Percentiles rank a stretch among this genome's conserved stretches.
These are phyloP conservation scores for Sorex fumeus DNA, from an alignment of 2,113 vertebrate genomes.

Conservation along the genomic window DNA sequence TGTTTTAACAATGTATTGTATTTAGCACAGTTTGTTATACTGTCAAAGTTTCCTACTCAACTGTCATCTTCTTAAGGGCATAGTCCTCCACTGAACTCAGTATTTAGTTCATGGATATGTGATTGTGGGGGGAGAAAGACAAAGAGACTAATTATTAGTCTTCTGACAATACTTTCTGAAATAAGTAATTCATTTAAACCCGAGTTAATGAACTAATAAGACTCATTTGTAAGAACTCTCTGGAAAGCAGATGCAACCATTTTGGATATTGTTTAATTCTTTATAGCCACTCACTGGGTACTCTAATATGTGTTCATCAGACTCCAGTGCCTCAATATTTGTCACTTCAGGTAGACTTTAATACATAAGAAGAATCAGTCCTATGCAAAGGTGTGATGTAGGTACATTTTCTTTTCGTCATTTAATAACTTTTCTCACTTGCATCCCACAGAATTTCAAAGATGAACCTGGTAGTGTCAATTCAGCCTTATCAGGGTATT, in stretches of 20 bases:
- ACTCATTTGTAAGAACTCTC: background rate
- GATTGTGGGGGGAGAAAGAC: background rate
- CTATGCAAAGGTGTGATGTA: background rate
- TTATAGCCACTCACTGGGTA: constrained; percentile 5
- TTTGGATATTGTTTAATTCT: background rate
- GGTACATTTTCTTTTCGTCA: background rate
- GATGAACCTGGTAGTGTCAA: background rate
- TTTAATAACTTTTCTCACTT: background rate
- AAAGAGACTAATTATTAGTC: background rate
- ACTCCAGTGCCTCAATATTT: background rate
- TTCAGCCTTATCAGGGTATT: background rate
- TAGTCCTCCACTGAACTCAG: constrained; percentile 21
- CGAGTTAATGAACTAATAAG: constrained; percentile 5
- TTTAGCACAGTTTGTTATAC: background rate
- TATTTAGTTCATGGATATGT: background rate
- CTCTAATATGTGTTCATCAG: background rate
- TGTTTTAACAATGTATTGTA: background rate
- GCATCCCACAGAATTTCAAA: background rate
- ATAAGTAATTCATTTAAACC: background rate
- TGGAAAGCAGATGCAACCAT: background rate
- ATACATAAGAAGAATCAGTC: background rate
- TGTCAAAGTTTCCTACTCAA: background rate
- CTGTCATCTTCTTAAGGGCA: background rate
- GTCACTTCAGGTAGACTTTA: constrained; percentile 20
- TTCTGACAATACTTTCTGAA: constrained; percentile 16